Conservation (phyloP, 2,888 invertebrate species). For the Brachypalpus laphriformis region DNA sequence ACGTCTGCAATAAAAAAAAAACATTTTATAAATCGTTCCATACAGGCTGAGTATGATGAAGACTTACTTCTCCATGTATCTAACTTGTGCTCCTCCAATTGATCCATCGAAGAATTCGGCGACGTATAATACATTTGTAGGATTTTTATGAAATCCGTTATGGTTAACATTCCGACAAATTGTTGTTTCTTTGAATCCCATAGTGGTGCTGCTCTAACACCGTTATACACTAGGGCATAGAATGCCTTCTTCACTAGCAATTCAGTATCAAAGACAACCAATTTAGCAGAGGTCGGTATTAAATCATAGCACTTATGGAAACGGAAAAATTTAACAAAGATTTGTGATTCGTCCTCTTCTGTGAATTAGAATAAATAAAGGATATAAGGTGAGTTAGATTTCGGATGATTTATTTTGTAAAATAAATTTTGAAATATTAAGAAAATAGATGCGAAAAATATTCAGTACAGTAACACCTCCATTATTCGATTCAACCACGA, state of each 20-base stretch:
- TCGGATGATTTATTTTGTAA: background rate
- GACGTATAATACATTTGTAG: constrained; percentile 98
- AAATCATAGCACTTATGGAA: constrained; percentile 99
- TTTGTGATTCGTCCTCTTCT: constrained; percentile 98
- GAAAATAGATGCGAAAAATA: background rate
- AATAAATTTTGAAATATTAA: background rate
- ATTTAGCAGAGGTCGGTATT: constrained; percentile 99
- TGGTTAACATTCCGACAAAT: constrained; percentile 99
- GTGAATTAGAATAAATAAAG: constrained; percentile 80
- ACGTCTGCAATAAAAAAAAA: constrained; percentile 86
- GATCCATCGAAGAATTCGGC: constrained; percentile 96
- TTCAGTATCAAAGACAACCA: constrained; percentile 99
- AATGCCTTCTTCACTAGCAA: constrained; percentile 99
- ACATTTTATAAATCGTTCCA: background rate
- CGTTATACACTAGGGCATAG: constrained; percentile 99
- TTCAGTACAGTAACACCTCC: constrained; percentile 33
- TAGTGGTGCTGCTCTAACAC: constrained; percentile 97
- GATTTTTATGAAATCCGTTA: constrained; percentile 99
- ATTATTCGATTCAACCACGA: background rate
- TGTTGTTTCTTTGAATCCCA: constrained; percentile 97
- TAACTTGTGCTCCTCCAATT: constrained; percentile 97
- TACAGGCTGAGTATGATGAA: background rate
- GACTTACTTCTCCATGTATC: constrained; percentile 96
- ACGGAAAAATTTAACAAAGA: constrained; percentile 99
- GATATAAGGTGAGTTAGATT: background rate